Percentiles rank a stretch among this genome's conserved stretches.
These are phyloP conservation scores for Ceryle rudis DNA, from an alignment of 2,797 vertebrate genomes.

Conservation along the genomic window DNA sequence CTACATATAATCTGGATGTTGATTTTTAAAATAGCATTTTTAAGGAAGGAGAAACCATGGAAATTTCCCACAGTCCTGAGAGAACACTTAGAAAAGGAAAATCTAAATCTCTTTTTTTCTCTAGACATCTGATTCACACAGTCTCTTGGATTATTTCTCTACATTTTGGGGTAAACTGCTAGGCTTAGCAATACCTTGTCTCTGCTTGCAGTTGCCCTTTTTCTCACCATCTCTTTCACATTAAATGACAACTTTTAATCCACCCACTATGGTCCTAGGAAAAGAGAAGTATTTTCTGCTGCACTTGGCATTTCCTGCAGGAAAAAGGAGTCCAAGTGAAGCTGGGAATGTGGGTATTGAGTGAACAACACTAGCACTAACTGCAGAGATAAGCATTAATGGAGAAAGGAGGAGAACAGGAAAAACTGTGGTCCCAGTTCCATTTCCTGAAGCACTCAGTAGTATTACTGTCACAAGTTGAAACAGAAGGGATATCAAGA, in stretches of 20 bases:
- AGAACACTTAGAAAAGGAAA: not conserved
- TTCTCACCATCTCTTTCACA: not conserved
- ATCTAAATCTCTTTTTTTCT: not conserved
- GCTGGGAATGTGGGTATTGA: not conserved
- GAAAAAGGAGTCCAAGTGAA: not conserved
- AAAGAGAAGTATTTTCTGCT: not conserved
- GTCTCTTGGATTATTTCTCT: not conserved
- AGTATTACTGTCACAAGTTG: not conserved
- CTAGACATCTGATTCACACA: not conserved
- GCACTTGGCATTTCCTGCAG: not conserved
- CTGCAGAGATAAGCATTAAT: not conserved
- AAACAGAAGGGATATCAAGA: not conserved
- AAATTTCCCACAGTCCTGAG: not conserved
- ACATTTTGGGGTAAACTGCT: not conserved
- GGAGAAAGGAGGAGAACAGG: not conserved
- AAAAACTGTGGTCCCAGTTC: not conserved
- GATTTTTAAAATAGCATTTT: constrained; percentile 16
- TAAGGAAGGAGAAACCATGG: not conserved
- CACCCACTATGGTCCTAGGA: not conserved
- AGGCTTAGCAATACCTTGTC: not conserved
- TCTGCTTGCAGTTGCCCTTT: not conserved
- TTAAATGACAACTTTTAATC: not conserved
- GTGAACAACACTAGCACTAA: not conserved
- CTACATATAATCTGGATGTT: not conserved
- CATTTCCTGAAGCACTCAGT: not conserved